A percentile compares a stretch with the other conserved stretches of the same genome.
Conservation (phyloP, 2,113 vertebrate species). For the Arenaria interpres region DNA sequence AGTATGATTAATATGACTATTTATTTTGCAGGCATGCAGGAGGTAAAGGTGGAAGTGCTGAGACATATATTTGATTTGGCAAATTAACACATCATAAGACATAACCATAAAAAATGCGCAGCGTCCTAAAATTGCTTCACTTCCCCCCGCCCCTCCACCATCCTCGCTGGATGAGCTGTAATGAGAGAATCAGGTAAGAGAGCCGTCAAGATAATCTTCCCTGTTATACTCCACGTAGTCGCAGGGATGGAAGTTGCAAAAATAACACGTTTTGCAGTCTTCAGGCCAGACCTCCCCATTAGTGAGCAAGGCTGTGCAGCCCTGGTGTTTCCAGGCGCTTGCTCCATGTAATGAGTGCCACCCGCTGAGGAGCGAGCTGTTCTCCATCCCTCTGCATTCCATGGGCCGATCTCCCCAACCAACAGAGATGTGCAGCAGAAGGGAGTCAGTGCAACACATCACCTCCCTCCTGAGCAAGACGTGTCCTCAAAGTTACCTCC, state of each 20-base stretch:
- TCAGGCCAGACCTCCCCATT: not conserved
- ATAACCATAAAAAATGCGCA: constrained; percentile 51
- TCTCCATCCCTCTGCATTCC: not conserved
- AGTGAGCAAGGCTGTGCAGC: not conserved
- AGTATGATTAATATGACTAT: constrained; percentile 55
- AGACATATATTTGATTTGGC: constrained; percentile 65
- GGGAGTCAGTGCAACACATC: not conserved
- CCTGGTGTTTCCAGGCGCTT: not conserved
- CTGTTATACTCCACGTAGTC: not conserved
- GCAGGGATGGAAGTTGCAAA: not conserved
- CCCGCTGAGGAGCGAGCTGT: not conserved
- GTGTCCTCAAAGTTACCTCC: not conserved
- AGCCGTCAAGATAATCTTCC: constrained; percentile 37
- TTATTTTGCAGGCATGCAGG: constrained; percentile 57
- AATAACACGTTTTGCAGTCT: not conserved
- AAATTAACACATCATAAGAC: constrained; percentile 71
- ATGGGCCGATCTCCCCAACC: accelerated
- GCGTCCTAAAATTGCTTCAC: constrained; percentile 13
- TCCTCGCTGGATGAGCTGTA: constrained; percentile 21
- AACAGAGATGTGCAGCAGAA: accelerated
- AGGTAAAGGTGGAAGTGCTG: constrained; percentile 54
- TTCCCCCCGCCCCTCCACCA: not conserved
- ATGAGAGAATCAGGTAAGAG: constrained; percentile 44
- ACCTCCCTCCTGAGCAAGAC: not conserved
- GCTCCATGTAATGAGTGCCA: not conserved